Evolutionary conservation across 1,140 invertebrate species (phyloP).

Genomic region (Papilio machaon): DNA sequence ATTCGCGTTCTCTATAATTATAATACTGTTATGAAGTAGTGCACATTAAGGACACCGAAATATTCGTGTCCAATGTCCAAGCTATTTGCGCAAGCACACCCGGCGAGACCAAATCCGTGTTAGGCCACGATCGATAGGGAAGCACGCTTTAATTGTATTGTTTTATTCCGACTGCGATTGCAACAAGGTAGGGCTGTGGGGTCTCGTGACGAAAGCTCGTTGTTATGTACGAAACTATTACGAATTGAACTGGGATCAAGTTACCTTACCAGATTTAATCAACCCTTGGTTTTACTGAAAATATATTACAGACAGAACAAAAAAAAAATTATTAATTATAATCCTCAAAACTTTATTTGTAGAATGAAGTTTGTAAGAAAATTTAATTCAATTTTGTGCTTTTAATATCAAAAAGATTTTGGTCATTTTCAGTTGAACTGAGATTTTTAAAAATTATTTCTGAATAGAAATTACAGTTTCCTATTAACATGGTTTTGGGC

Average conservation of each 20-base stretch:
- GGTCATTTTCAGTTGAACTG: no score
- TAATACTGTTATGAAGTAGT: constrained; percentile 14
- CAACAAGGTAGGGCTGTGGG: constrained; percentile 37
- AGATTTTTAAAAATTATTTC: no score
- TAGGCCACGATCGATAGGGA: constrained; percentile 64
- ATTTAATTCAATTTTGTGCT: no score
- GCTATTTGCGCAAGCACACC: constrained; percentile 39
- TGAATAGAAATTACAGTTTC: not conserved
- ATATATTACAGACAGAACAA: not conserved
- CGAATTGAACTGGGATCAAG: not conserved
- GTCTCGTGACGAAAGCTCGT: constrained; percentile 42
- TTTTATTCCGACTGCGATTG: constrained; percentile 47
- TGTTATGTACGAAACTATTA: constrained; percentile 25
- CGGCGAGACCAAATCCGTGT: constrained; percentile 55
- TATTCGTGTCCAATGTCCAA: constrained; percentile 38
- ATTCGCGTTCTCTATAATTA: not conserved
- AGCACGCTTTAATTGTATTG: constrained; percentile 63
- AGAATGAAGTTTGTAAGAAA: no score
- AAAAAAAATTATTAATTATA: no score
- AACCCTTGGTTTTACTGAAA: not conserved
- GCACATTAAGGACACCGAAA: constrained; percentile 40
- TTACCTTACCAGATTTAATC: not conserved
- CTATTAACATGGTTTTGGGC: not conserved
- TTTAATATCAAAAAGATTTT: no score
- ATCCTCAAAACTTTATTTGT: no score